Evolutionary conservation across 2,888 invertebrate genomes (phyloP).

Genomic region (Anodontia alba): DNA sequence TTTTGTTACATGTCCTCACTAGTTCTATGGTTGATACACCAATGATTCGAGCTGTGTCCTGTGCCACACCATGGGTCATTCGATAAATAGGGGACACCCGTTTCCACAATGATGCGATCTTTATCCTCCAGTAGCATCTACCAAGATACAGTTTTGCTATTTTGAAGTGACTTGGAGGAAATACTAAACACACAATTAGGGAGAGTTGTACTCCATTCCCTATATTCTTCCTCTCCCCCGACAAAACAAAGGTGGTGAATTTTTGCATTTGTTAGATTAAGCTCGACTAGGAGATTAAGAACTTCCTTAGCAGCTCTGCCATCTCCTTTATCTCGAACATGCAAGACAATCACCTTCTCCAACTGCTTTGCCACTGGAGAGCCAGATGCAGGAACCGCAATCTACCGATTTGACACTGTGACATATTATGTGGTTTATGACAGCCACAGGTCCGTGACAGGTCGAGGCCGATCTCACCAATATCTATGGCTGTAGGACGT

Average conservation of each 20-base stretch:
- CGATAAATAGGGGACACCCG: too few species aligned
- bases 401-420: not conserved
- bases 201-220: not conserved
- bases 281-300: not conserved
- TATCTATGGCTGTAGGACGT: not conserved
- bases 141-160: too few species aligned
- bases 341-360: not conserved
- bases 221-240: not conserved
- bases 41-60: conserved; percentile 1
- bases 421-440: not conserved
- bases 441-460: not conserved
- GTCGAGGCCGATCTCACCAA: not conserved
- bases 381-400: not conserved
- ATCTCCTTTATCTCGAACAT: not conserved
- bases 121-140: too few species aligned
- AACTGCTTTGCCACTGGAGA: conserved; percentile 1
- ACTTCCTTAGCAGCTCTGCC: not conserved
- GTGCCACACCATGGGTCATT: too few species aligned
- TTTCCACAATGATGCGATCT: too few species aligned
- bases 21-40: not conserved
- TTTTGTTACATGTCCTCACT: not conserved
- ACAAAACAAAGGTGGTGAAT: not conserved
- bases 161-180: too few species aligned
- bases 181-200: not conserved
- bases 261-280: not conserved